Evolutionary conservation across 2,113 vertebrate genomes (phyloP), one percentile per base, ranked within the genome.

Genomic region (Silurus meridionalis): DNA sequence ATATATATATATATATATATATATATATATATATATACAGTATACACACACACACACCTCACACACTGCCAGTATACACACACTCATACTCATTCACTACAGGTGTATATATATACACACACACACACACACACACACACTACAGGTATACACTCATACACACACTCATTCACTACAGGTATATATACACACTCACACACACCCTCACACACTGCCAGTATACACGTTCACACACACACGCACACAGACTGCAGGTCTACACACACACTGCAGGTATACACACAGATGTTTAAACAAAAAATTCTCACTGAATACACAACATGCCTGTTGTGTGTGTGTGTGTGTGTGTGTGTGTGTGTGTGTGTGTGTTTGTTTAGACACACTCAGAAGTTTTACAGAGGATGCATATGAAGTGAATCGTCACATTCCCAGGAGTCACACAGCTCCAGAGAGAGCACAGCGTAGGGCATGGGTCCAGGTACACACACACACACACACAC

Each of bases 381-480:
- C 90, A 89, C 91, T 89, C 87, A 88, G 91, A 91, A 91, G 90
- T 46, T 72, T 64, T 85, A 90, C 86, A 90, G 91, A 91, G 86
- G 90, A 93, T 87, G 23, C 14, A 0, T 89, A 86, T 77, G 82
- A 90, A 91, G 82, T 89, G 88, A 77, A 85, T 46, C 11, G 3
- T 53, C 83, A 57, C 80, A 91, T 90, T 52, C 83, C 85, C 83
- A 92, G 93, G 92, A 94, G 94, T 10, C 95, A 91, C 87, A 96
- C 95, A 4, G 96, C 96, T 78, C 96, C 96, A 25, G 91, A 93
- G 88, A 97, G 95, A 91, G 93, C 92, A 75, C 96, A 96, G 61
- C 96, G 97, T 88, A 97, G 94, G 90, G 94, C 94, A 92, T 99
- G 98, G 98, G 93, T 95, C 77, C 96, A 97, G 98, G 98, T 99